Evolutionary conservation across 2,888 invertebrate species (phyloP), one percentile per base, ranked within the genome.

Genomic region (Darwinula stevensoni): DNA sequence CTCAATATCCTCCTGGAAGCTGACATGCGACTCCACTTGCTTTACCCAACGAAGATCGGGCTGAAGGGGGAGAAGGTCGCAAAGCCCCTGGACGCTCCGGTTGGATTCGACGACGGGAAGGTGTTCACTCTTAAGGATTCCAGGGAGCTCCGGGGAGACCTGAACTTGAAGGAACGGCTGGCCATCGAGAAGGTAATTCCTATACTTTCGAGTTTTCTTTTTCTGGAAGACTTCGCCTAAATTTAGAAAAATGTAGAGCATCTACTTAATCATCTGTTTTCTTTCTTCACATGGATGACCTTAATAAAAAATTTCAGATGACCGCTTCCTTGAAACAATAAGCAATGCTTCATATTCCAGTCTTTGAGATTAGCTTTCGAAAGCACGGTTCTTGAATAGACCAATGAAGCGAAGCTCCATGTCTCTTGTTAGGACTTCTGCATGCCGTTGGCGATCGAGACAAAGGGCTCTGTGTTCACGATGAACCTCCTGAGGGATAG

Each of bases 391-490:
- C n/a, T n/a, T n/a, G n/a, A n/a, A n/a, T n/a, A n/a, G n/a, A n/a
- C n/a, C n/a, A n/a, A n/a, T n/a, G n/a, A n/a, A n/a, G n/a, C n/a
- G 22, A 22, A 6, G 22, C 6, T n/a, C n/a, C 22, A 22, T n/a
- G n/a, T 22, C 22, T 22, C n/a, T 22, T n/a, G 6, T 22, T n/a
- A 51, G 34, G 49, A 50, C 35, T 39, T 47, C 17, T 49, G 50
- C 37, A 45, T 49, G 22, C 48, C 51, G 12, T 39, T 52, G 12
- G 51, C 51, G 4, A 40, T 51, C 18, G 51, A 52, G 39, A 48
- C 49, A 2, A 47, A 48, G 31, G 53, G 52, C 13, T 46, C 49
- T 1, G 40, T 48, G 16, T 52, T 51, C 36, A 43, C 45, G 26
- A 38, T 52, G 13, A 39, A 42, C 4, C 37, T 46, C 34, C 45